Evolutionary conservation across 2,888 invertebrate genomes (phyloP).

Genomic region (Amblyteles armatorius): DNA sequence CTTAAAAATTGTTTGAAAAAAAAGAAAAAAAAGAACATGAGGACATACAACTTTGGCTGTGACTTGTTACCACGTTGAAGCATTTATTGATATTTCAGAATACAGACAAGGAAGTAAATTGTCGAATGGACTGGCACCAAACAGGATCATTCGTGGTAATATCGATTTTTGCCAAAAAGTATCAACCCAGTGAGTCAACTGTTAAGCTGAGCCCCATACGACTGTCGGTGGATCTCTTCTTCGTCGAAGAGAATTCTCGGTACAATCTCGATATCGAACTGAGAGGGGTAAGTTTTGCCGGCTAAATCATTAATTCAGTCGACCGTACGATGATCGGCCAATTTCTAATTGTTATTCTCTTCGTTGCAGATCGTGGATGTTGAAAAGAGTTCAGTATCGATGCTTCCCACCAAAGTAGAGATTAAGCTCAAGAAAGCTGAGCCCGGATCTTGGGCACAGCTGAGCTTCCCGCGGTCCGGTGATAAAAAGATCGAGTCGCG

Average conservation of each 20-base stretch:
- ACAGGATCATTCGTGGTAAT: conserved; percentile 94
- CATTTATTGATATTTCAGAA: conserved; percentile 84
- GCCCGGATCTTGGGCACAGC: conserved; percentile 92
- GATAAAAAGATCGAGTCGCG: conserved; percentile 36
- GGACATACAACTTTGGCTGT: background rate
- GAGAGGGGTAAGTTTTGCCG: conserved; percentile 89
- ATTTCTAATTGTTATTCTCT: conserved; percentile 46
- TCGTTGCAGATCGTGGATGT: conserved; percentile 91
- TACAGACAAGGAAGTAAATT: conserved; percentile 87
- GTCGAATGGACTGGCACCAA: conserved; percentile 98
- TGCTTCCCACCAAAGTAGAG: conserved; percentile 96
- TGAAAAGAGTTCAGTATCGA: conserved; percentile 89
- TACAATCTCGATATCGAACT: conserved; percentile 93
- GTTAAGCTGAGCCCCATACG: conserved; percentile 95
- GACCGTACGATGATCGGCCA: conserved; percentile 13
- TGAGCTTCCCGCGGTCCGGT: conserved; percentile 87
- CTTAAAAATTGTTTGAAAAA: background rate
- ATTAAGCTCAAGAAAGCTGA: conserved; percentile 95
- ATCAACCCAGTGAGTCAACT: conserved; percentile 90
- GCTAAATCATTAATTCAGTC: conserved; percentile 1
- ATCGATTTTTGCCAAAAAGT: conserved; percentile 96
- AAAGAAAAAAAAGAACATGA: background rate
- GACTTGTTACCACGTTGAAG: background rate
- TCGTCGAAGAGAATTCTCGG: conserved; percentile 91
- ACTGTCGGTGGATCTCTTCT: conserved; percentile 90